Evolutionary conservation across 2,113 vertebrate species (phyloP), one percentile per base, ranked within the genome.

Genomic region (Noturus placidus): DNA sequence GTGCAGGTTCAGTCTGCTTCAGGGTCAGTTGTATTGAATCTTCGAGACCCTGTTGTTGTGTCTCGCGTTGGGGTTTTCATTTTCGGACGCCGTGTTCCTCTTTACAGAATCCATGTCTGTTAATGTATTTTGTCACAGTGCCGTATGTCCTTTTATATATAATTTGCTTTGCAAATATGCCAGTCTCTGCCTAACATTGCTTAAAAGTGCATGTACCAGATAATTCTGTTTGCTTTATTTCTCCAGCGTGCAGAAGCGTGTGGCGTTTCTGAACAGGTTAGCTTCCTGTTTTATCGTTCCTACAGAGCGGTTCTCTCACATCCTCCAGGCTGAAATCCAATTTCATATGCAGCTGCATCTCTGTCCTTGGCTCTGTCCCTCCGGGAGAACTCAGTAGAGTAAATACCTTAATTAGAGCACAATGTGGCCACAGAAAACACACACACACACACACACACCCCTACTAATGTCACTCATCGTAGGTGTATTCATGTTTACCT

Each of bases 331-430:
- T 78, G 61, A 86, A 83, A 86, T 83, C 33, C 81, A 52, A 54
- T 56, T 83, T 88, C n/a, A 72, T 65, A 52, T 82, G 65, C 84
- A 33, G 30, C 20, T 42, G 87, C 72, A n/a, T 88, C 19, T 0
- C 52, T 84, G 87, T 88, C 89, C 86, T 86, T 83, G 61, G 61
- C 78, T 78, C 35, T 30, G 84, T 86, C 81, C 84, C 81, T 88
- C 33, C 81, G 84, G 87, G 69, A 85, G 42, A 57, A 57, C 56
- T 67, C 27, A 54, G 19, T 80, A 35, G 56, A 81, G 83, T 80
- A 89, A 89, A 87, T 76, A 74, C 89, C 67, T 82, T 79, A 76
- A 76, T 87, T 78, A 46, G 56, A 82, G 19, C 59, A 63, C 65
- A 70, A 52, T 85, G 56, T 50, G 76, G 30, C 22, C 42, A 77